Percentiles rank a stretch among this genome's conserved stretches.
phyloP scores from a whole-genome alignment of 1,140 invertebrate species.

The Scaptomyza montana region DNA sequence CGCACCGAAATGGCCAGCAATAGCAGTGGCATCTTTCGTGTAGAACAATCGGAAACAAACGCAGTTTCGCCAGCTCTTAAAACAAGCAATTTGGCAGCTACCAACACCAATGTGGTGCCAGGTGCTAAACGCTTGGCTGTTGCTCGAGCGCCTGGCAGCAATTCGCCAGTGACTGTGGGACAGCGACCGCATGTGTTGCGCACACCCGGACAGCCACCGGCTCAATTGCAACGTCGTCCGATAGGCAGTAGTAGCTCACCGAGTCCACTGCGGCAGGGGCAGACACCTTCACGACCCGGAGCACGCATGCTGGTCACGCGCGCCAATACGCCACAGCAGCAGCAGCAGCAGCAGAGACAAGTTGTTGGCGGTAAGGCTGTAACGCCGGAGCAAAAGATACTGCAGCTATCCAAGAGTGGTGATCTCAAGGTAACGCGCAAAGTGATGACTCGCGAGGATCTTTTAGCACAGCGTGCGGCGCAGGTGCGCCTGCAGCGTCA shows the following conservation, averaged over 20 bases:
- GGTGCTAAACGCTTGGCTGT: constrained; percentile 42
- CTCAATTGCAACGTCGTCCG: constrained; percentile 48
- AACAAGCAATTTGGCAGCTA: constrained; percentile 10
- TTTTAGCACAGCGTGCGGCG: constrained; percentile 54
- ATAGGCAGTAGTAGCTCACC: constrained; percentile 22
- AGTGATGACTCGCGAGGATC: constrained; percentile 74
- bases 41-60: constrained; percentile 36
- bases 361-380: constrained; percentile 53
- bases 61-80: constrained; percentile 39
- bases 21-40: constrained; percentile 70
- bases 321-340: constrained; percentile 37
- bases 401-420: constrained; percentile 78
- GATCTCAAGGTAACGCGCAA: constrained; percentile 83
- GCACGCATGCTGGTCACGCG: constrained; percentile 29
- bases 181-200: constrained; percentile 65
- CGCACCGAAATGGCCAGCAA: constrained; percentile 61
- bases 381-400: constrained; percentile 80
- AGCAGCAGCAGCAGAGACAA: constrained; percentile 46
- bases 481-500: constrained; percentile 61
- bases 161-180: constrained; percentile 57
- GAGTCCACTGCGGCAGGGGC: constrained; percentile 34
- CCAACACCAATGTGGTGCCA: neutral
- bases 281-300: constrained; percentile 38
- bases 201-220: constrained; percentile 39
- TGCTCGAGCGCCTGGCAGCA: constrained; percentile 35